These are phyloP conservation scores for Ambastaia sidthimunki DNA, from an alignment of 2,797 vertebrate species.

Conservation along the genomic window DNA sequence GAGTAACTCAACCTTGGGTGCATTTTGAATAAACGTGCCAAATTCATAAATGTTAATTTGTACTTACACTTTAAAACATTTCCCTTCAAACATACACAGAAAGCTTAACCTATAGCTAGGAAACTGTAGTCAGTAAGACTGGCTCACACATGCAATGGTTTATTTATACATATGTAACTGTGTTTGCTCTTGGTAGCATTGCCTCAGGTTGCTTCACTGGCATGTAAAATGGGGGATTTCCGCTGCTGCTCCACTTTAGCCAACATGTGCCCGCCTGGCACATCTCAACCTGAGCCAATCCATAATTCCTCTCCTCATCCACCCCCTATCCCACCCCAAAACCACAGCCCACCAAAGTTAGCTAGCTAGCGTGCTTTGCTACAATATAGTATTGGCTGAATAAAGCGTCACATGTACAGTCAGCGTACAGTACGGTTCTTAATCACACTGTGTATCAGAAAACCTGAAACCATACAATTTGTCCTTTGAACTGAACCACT, in stretches of 20 bases:
- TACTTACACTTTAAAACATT: neutral
- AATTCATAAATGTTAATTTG: neutral
- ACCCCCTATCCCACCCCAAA: neutral
- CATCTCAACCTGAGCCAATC: constrained; percentile 1
- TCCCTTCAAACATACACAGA: neutral
- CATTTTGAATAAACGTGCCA: neutral
- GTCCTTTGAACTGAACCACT: no score
- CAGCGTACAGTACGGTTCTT: no score
- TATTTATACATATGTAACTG: constrained; percentile 9
- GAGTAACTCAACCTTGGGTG: neutral
- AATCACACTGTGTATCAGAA: no score
- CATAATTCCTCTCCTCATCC: constrained; percentile 18
- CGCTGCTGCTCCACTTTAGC: constrained; percentile 33
- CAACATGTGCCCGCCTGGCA: constrained; percentile 57
- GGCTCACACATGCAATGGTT: neutral
- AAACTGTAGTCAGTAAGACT: neutral
- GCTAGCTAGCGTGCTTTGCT: constrained; percentile 20
- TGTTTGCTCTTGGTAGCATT: constrained; percentile 17
- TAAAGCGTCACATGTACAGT: no score
- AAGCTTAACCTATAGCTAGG: neutral
- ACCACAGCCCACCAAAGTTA: neutral
- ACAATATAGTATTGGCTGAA: neutral
- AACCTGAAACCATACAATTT: no score
- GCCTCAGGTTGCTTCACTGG: constrained; percentile 46
- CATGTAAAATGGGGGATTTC: constrained; percentile 51